Evolutionary conservation across 1,140 invertebrate species (phyloP), one percentile per base, ranked within the genome.

Genomic region (Drosophila nasuta): DNA sequence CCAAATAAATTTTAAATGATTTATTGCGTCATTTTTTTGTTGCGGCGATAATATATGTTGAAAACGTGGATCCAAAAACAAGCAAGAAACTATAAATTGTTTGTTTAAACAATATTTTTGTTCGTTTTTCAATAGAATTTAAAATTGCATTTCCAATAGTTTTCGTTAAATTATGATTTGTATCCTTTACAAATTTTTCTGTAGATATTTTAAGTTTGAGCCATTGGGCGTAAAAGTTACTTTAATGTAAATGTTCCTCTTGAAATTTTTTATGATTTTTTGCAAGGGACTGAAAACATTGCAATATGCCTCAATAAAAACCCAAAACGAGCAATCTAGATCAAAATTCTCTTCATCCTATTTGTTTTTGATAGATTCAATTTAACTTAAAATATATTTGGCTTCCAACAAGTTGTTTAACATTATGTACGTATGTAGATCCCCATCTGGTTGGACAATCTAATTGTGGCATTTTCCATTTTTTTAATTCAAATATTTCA

Each of bases 401-500:
- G 43, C 43, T 45, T 45, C 43, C n/a, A 45, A 45, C 43, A 45
- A 45, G 3, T 45, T 45, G 7, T 65, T 20, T 15, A 67, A 10
- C 67, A 75, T 75, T 11, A 15, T 45, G 38, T 70, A 75, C 1
- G 66, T 69, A 5, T 15, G 15, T 15, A 15, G 66, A 75, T 15
- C 66, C 66, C 73, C 59, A 75, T 46, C 71, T 62, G 10, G 71
- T 67, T 38, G 71, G 71, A 54, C 62, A 65, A 28, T 72, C 60
- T 10, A 72, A 33, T 72, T 72, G 60, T 2, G 69, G 60, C 60
- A 72, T 33, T 43, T 52, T 54, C 15, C 64, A 15, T 35, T 57
- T 3, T 56, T 46, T 67, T 1, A 67, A n/a, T n/a, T 67, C 64
- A 46, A 67, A 67, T 11, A 48, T 48, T 30, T 67, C 35, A 6